Evolutionary conservation across 2,888 invertebrate species (phyloP).

Genomic region (Dastarcus helophoroides): DNA sequence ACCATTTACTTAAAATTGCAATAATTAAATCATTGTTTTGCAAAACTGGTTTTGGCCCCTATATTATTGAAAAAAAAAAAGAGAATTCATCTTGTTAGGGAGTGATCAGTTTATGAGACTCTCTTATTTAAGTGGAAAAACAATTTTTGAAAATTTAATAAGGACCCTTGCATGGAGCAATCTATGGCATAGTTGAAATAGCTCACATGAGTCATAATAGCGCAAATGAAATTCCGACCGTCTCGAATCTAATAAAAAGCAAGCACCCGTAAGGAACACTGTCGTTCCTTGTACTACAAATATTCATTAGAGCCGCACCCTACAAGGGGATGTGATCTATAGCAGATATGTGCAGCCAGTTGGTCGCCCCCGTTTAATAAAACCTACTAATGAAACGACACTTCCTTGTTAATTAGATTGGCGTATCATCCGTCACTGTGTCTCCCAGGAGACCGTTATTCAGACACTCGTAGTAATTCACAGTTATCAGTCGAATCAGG

Average conservation of each 20-base stretch:
- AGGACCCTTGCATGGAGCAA: no score
- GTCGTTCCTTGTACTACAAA: conserved; percentile 31
- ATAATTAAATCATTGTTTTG: no score
- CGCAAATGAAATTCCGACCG: conserved; percentile 22
- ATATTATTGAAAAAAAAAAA: no score
- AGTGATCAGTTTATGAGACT: no score
- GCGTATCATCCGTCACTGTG: conserved; percentile 25
- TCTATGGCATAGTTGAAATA: conserved; percentile 9
- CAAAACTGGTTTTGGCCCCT: no score
- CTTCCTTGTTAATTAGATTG: conserved; percentile 33
- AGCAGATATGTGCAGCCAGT: conserved; percentile 12
- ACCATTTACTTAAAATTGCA: no score
- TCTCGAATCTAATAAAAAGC: conserved; percentile 30
- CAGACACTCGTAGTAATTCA: no score
- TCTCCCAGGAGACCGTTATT: no score
- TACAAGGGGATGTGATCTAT: conserved; percentile 12
- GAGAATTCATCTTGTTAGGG: no score
- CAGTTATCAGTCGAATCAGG: no score
- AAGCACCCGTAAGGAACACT: conserved; percentile 32
- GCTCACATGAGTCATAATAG: conserved; percentile 15
- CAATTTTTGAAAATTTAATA: no score
- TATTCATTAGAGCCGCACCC: conserved; percentile 31
- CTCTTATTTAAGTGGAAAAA: no score
- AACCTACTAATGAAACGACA: conserved; percentile 32
- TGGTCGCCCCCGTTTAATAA: conserved; percentile 33